Conservation (phyloP, 2,888 invertebrate genomes). For the Criorhina ranunculi region DNA sequence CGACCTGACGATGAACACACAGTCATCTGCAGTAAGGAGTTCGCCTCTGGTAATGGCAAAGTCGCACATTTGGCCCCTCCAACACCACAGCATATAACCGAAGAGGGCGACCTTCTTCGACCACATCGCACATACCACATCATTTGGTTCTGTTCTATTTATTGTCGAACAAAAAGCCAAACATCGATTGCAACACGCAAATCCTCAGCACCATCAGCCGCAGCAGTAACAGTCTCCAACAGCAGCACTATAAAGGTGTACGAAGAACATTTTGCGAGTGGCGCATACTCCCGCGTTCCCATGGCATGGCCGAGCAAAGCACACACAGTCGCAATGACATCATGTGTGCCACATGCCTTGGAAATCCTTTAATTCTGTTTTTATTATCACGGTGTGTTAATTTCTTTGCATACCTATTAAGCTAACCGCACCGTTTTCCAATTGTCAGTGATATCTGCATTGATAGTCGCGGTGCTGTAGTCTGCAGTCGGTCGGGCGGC, state of each 20-base stretch:
- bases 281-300: conserved; percentile 66
- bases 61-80: conserved; percentile 46
- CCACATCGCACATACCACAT: conserved; percentile 40
- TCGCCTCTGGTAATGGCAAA: conserved; percentile 53
- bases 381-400: conserved; percentile 72
- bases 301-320: conserved; percentile 24
- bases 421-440: conserved; percentile 68
- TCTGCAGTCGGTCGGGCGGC: not conserved
- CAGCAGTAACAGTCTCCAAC: conserved; percentile 11
- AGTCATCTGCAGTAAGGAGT: conserved; percentile 56
- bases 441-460: conserved; percentile 68
- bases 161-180: conserved; percentile 72
- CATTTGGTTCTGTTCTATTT: conserved; percentile 76
- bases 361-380: conserved; percentile 74
- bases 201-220: conserved; percentile 52
- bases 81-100: conserved; percentile 15
- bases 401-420: conserved; percentile 72
- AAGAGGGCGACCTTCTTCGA: conserved; percentile 68
- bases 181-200: conserved; percentile 76
- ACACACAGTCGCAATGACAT: conserved; percentile 56
- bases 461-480: conserved; percentile 24
- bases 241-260: not conserved
- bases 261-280: conserved; percentile 32
- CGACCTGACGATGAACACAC: conserved; percentile 78
- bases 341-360: conserved; percentile 68